Evolutionary conservation across 2,797 vertebrate species (phyloP), one percentile per base, ranked within the genome.

Genomic region (Nannoperca obscura): DNA sequence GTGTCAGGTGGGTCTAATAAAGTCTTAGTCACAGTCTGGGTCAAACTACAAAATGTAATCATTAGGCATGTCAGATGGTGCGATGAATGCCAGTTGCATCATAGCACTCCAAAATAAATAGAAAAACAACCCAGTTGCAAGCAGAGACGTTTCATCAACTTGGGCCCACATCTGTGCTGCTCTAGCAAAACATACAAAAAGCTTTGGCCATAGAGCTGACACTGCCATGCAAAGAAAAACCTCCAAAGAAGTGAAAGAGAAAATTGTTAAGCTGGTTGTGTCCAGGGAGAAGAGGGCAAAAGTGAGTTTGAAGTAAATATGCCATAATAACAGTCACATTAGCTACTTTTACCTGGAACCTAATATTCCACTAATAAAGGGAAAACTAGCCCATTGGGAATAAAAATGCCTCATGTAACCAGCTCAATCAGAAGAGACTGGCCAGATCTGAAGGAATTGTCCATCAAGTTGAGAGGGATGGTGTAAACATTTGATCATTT

Each of bases 91-190:
- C n/a, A 53, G 60, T 34, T 49, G 42, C 19, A 71, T 50, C 15
- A 30, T 20, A 15, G 42, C 1, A 1, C 19, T 32, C n/a, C 36
- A 52, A 19, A 70, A 60, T 19, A 46, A 70, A 42, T 4, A 64
- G 44, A 22, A 40, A 22, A 46, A 76, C 3, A 32, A 32, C 3
- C 3, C 8, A 36, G 34, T 8, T 36, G 34, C 34, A 36, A 50
- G 42, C 42, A n/a, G 14, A 80, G 40, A 59, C 47, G 30, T 75
- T 36, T 60, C 12, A 47, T 36, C 8, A 47, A 15, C 53, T 60
- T 75, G 60, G 30, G 1, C 66, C 67, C 66, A 32, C 11, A 22
- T 64, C 30, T 38, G 20, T n/a, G 30, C 36, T 36, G 11, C 5
- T 34, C 36, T 40, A 32, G 32, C 2, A 49, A 9, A 58, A 34